phyloP scores from a whole-genome alignment of 1,140 invertebrate genomes.

The Bombus confusus region DNA sequence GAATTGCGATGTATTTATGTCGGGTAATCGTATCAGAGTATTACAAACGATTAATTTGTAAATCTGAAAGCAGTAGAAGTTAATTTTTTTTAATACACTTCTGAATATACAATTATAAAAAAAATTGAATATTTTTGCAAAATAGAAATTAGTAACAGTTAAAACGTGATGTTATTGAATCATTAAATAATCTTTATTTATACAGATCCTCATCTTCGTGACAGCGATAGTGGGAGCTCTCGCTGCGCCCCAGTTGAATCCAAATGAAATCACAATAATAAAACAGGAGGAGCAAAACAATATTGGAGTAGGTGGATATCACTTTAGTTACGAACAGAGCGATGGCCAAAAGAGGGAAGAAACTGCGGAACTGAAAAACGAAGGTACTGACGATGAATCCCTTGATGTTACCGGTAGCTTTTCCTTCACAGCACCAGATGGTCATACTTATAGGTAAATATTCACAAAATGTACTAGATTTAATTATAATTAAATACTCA shows the following conservation, averaged over 20 bases:
- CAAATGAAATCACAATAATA: slow-evolving; percentile 78
- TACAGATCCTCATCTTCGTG: slow-evolving; percentile 72
- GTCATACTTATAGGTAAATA: slow-evolving; percentile 76
- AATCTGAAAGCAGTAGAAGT: not conserved
- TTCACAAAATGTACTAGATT: too few species aligned
- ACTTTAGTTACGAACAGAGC: slow-evolving; percentile 81
- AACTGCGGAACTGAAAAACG: slow-evolving; percentile 78
- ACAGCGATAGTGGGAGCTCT: slow-evolving; percentile 65
- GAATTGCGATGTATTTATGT: not conserved
- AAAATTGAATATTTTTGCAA: too few species aligned
- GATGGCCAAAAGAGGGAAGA: slow-evolving; percentile 81
- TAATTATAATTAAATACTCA: too few species aligned
- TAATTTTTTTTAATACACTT: too few species aligned
- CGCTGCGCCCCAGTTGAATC: slow-evolving; percentile 74
- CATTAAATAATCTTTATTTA: not conserved
- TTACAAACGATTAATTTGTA: not conserved
- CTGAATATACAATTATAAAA: not conserved
- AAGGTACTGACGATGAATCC: slow-evolving; percentile 78
- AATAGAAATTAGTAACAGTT: not conserved
- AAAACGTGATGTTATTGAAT: not conserved
- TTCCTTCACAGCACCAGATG: slow-evolving; percentile 76
- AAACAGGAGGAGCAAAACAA: slow-evolving; percentile 80
- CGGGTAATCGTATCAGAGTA: not conserved
- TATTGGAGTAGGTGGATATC: slow-evolving; percentile 80
- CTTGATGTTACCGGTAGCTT: slow-evolving; percentile 79